A percentile compares a stretch with the other conserved stretches of the same genome.
These are phyloP conservation scores for Synanthedon formicaeformis DNA, from an alignment of 2,888 invertebrate species.

Conservation along the genomic window DNA sequence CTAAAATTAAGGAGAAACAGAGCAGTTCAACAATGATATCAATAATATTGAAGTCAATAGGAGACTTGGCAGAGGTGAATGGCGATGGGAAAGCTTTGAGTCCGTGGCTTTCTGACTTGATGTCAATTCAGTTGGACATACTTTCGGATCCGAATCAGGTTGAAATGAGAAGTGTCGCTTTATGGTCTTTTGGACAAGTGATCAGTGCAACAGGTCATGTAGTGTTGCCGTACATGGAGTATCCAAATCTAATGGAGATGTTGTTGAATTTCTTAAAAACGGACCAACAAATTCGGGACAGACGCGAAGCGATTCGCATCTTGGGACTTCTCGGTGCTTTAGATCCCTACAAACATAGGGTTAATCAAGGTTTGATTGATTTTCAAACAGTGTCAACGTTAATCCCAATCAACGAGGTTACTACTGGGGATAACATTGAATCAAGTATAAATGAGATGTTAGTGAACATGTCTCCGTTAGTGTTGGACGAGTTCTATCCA, in stretches of 20 bases:
- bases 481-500: constrained; percentile 97
- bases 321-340: constrained; percentile 95
- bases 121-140: constrained; percentile 91
- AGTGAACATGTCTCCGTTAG: constrained; percentile 89
- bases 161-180: constrained; percentile 92
- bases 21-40: constrained; percentile 92
- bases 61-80: constrained; percentile 94
- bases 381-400: constrained; percentile 84
- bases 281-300: constrained; percentile 88
- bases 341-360: constrained; percentile 98
- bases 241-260: constrained; percentile 91
- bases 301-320: constrained; percentile 92
- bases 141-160: constrained; percentile 93
- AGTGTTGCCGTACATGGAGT: constrained; percentile 93
- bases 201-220: constrained; percentile 97
- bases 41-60: constrained; percentile 91
- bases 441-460: constrained; percentile 91
- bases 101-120: constrained; percentile 88
- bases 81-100: constrained; percentile 88
- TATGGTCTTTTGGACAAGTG: constrained; percentile 96
- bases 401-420: constrained; percentile 78
- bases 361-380: constrained; percentile 92
- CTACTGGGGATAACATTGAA: constrained; percentile 70
- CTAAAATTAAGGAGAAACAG: constrained; percentile 89
- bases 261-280: constrained; percentile 94